Evolutionary conservation across 1,140 invertebrate species (phyloP).

Genomic region (Macrocentrus cingulum): DNA sequence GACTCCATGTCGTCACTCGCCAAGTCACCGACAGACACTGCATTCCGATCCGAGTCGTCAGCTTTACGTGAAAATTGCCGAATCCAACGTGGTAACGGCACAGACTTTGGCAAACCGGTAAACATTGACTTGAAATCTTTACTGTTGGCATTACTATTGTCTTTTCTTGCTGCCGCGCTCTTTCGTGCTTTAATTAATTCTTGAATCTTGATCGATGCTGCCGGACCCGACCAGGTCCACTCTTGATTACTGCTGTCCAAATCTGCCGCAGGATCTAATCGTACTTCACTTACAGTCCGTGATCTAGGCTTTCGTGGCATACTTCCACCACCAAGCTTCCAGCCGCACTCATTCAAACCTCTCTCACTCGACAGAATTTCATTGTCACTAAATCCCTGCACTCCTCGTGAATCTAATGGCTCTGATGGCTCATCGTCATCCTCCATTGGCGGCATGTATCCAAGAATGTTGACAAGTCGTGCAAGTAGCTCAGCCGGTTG

Average conservation of each 20-base stretch:
- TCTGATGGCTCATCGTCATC: constrained; percentile 43
- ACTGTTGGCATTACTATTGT: constrained; percentile 33
- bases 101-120: constrained; percentile 43
- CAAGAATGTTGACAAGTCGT: constrained; percentile 73
- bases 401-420: constrained; percentile 46
- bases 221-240: constrained; percentile 71
- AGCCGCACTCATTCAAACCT: constrained; percentile 52
- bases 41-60: constrained; percentile 15
- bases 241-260: constrained; percentile 59
- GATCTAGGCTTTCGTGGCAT: constrained; percentile 55
- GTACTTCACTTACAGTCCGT: constrained; percentile 57
- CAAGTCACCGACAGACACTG: constrained; percentile 35
- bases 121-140: constrained; percentile 47
- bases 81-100: constrained; percentile 47
- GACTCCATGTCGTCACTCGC: constrained; percentile 14
- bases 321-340: constrained; percentile 61
- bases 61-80: constrained; percentile 44
- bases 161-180: constrained; percentile 20
- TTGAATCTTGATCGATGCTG: constrained; percentile 62
- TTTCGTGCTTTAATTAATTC: constrained; percentile 56
- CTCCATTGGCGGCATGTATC: constrained; percentile 62
- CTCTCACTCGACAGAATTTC: constrained; percentile 70
- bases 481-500: constrained; percentile 73
- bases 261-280: constrained; percentile 53
- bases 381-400: constrained; percentile 68